phyloP scores from a whole-genome alignment of 2,888 invertebrate species.

The Oscheius sp. region DNA sequence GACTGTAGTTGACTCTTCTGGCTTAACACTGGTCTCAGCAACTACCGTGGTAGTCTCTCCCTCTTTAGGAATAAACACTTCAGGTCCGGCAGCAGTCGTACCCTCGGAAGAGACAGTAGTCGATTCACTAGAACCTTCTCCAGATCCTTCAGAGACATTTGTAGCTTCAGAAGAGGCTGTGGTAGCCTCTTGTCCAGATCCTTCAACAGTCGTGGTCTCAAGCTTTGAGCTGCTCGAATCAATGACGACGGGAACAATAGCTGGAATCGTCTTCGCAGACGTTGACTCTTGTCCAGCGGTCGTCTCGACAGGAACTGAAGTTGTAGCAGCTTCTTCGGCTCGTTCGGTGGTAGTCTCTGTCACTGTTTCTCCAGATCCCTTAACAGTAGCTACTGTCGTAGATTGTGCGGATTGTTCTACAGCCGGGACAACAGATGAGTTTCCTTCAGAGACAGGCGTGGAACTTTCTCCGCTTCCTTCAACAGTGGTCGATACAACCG shows the following conservation, averaged over 20 bases:
- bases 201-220: background rate
- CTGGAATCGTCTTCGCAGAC: background rate
- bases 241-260: background rate
- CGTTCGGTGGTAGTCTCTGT: background rate
- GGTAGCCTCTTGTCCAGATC: conserved; percentile 10
- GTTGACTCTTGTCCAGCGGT: background rate
- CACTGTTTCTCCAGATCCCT: background rate
- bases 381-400: background rate
- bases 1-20: conserved; percentile 34
- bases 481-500: background rate
- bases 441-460: background rate
- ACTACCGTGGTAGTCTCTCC: conserved; percentile 1
- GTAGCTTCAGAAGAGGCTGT: conserved; percentile 30
- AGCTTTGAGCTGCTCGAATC: background rate
- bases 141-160: conserved; percentile 21
- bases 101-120: conserved; percentile 7
- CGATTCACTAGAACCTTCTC: conserved; percentile 4
- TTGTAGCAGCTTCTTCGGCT: conserved; percentile 5
- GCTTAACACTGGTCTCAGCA: background rate
- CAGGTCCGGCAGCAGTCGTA: background rate
- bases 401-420: conserved; percentile 1
- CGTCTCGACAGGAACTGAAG: background rate
- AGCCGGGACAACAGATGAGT: conserved; percentile 8
- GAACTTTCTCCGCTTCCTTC: conserved; percentile 2
- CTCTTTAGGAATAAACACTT: background rate